Conservation (phyloP, 1,140 invertebrate species). For the Zaprionus inermis region DNA sequence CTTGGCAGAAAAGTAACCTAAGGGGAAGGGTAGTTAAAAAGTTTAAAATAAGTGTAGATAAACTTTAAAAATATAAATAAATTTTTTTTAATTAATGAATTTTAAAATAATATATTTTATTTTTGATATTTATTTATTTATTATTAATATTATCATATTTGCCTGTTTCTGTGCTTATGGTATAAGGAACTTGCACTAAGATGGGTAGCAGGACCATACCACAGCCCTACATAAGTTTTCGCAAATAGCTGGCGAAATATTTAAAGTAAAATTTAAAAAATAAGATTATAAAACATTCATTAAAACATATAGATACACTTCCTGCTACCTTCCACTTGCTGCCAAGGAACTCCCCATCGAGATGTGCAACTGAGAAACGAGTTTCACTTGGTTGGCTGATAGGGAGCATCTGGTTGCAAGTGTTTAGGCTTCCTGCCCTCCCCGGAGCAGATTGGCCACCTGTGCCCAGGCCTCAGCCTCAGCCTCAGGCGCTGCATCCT, state of each 20-base stretch:
- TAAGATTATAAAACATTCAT: no score
- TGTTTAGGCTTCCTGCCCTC: not conserved
- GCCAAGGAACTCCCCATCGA: not conserved
- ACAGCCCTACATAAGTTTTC: no score
- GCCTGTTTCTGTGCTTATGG: no score
- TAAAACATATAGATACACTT: slow-evolving; percentile 23
- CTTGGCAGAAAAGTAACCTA: not conserved
- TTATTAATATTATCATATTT: no score
- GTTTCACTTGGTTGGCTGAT: not conserved
- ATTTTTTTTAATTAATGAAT: not conserved
- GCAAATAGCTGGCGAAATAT: no score
- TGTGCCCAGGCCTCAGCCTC: slow-evolving; percentile 42
- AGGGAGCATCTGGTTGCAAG: not conserved
- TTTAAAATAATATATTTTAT: no score
- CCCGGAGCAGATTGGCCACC: slow-evolving; percentile 40
- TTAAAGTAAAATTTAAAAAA: no score
- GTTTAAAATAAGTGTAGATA: not conserved
- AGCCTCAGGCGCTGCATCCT: slow-evolving; percentile 20
- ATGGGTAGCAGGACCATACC: no score
- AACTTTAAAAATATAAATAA: not conserved
- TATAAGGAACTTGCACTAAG: no score
- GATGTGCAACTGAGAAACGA: not conserved
- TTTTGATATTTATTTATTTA: no score
- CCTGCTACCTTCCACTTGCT: slow-evolving; percentile 10
- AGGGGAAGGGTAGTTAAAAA: not conserved